Percentiles rank a stretch among this genome's conserved stretches.
phyloP scores from a whole-genome alignment of 2,888 invertebrate genomes.

The Drymonia ruficornis region DNA sequence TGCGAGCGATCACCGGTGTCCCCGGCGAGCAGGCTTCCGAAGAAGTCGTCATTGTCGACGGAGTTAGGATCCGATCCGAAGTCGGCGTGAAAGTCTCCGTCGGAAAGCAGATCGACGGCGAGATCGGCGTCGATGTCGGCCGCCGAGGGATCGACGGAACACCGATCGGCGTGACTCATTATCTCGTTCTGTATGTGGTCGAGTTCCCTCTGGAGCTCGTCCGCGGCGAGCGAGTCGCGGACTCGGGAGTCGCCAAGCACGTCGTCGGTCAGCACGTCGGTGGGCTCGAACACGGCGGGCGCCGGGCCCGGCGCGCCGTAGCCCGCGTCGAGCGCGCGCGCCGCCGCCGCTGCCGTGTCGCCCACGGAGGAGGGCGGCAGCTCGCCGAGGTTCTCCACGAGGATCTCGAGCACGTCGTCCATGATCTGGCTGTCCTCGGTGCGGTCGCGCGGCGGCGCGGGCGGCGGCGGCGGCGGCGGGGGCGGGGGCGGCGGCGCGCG shows the following conservation, averaged over 20 bases:
- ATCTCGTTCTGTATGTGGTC: slow-evolving; percentile 78
- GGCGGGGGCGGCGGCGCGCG: slow-evolving; percentile 65
- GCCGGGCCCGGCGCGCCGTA: slow-evolving; percentile 49
- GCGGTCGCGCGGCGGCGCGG: slow-evolving; percentile 54
- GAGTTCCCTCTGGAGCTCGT: slow-evolving; percentile 72
- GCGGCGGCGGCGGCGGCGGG: slow-evolving; percentile 62
- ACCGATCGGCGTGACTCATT: slow-evolving; percentile 67
- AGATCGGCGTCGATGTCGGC: slow-evolving; percentile 63
- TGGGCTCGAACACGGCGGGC: slow-evolving; percentile 58
- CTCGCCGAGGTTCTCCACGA: slow-evolving; percentile 95
- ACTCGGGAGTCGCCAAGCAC: slow-evolving; percentile 61
- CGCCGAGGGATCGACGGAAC: slow-evolving; percentile 44
- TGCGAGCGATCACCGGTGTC: slow-evolving; percentile 53
- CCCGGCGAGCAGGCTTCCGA: slow-evolving; percentile 66
- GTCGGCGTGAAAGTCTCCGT: slow-evolving; percentile 64
- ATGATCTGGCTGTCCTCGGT: slow-evolving; percentile 89
- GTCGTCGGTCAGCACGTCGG: slow-evolving; percentile 65
- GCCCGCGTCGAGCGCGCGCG: slow-evolving; percentile 54
- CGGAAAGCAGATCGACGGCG: slow-evolving; percentile 57
- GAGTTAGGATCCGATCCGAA: slow-evolving; percentile 65
- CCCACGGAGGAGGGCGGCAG: slow-evolving; percentile 94
- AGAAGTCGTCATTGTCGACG: slow-evolving; percentile 70
- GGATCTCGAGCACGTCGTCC: slow-evolving; percentile 96
- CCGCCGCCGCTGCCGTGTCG: slow-evolving; percentile 85
- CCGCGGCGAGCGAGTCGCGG: slow-evolving; percentile 68